Evolutionary conservation across 2,113 vertebrate genomes (phyloP).

Genomic region (Speoplatyrhinus poulsoni): DNA sequence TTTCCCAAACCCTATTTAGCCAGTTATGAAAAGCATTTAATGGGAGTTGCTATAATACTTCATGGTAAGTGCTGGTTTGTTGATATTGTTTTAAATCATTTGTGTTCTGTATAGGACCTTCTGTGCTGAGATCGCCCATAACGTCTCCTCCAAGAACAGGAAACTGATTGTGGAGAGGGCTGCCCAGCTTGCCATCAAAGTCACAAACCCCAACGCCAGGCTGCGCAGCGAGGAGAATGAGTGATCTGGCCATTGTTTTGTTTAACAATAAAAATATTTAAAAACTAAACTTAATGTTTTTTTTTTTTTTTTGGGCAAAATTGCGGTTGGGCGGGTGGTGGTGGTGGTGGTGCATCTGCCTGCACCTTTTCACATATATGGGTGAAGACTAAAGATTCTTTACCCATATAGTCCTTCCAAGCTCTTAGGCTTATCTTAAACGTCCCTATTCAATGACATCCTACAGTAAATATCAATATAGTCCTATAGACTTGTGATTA

Average conservation of each 20-base stretch:
- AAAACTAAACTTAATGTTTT: conserved; percentile 26
- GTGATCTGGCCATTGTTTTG: conserved; percentile 68
- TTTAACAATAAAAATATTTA: conserved; percentile 62
- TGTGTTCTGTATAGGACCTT: conserved; percentile 79
- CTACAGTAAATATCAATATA: neutral
- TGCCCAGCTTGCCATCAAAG: conserved; percentile 95
- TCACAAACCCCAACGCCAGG: conserved; percentile 97
- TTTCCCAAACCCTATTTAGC: no score
- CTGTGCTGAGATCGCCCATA: conserved; percentile 98
- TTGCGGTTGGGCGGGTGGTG: no score
- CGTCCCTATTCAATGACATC: neutral
- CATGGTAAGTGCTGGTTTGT: neutral
- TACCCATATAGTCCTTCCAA: neutral
- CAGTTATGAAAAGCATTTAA: no score
- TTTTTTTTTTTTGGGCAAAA: neutral
- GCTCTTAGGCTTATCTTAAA: neutral
- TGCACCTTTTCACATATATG: no score
- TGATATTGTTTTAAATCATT: neutral
- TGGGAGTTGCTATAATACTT: no score
- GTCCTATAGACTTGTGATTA: neutral
- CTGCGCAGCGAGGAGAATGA: conserved; percentile 98
- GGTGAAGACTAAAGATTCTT: no score
- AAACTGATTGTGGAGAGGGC: conserved; percentile 96
- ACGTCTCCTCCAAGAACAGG: conserved; percentile 97
- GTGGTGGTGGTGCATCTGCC: no score